A percentile compares a stretch with the other conserved stretches of the same genome.
phyloP scores from a whole-genome alignment of 1,140 invertebrate species.

The Papilio glaucus region DNA sequence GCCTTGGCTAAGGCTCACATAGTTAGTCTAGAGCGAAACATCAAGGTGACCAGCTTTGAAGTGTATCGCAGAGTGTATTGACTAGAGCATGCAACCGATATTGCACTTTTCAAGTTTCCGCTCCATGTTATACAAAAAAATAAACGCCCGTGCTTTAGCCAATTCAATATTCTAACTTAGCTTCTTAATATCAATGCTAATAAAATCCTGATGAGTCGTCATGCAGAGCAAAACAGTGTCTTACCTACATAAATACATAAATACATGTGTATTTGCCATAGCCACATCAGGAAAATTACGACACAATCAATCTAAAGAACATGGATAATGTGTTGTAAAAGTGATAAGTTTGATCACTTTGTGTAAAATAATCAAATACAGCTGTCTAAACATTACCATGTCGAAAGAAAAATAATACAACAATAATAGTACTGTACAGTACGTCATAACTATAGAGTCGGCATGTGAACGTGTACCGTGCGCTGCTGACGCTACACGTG shows the following conservation, averaged over 20 bases:
- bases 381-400: slow-evolving; percentile 4
- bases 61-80: not conserved
- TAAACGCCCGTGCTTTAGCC: no score
- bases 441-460: slow-evolving; percentile 9
- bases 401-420: not conserved
- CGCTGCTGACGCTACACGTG: slow-evolving; percentile 18
- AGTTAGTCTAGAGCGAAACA: not conserved
- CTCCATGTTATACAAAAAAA: no score
- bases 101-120: slow-evolving; percentile 14
- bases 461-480: slow-evolving; percentile 28
- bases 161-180: no score
- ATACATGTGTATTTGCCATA: no score
- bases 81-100: not conserved
- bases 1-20: slow-evolving; percentile 17
- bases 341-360: not conserved
- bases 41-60: slow-evolving; percentile 18
- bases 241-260: no score
- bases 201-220: no score
- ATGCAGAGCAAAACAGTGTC: no score
- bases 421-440: not conserved
- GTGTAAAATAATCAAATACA: slow-evolving; percentile 14
- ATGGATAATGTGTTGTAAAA: not conserved
- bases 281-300: no score
- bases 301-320: no score
- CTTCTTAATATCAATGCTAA: no score